Evolutionary conservation across 1,140 invertebrate genomes (phyloP).

Genomic region (Drosophila funebris): DNA sequence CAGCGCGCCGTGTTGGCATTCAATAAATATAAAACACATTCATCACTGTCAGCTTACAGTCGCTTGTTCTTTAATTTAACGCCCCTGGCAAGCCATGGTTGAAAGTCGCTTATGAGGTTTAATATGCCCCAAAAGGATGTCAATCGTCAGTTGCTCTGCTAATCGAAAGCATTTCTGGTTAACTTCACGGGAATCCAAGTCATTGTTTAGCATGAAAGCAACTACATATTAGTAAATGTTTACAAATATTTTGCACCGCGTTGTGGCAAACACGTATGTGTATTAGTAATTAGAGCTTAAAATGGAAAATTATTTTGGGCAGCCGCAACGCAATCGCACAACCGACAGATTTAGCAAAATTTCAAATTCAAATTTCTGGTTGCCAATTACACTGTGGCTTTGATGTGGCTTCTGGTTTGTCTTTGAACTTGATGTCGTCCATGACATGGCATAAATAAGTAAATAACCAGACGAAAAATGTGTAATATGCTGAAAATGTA

Average conservation of each 20-base stretch:
- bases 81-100: not conserved
- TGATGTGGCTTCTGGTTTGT: constrained; percentile 60
- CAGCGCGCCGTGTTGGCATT: constrained; percentile 40
- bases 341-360: constrained; percentile 22
- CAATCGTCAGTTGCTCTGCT: not conserved
- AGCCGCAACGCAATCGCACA: constrained; percentile 13
- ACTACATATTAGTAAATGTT: too few relatives aligned
- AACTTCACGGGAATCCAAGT: not conserved
- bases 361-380: constrained; percentile 60
- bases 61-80: constrained; percentile 56
- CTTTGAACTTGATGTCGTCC: constrained; percentile 56
- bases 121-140: constrained; percentile 26
- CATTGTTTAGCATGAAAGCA: not conserved
- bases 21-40: constrained; percentile 73
- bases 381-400: constrained; percentile 64
- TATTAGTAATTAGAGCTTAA: not conserved
- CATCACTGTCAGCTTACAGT: constrained; percentile 68
- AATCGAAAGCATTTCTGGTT: not conserved
- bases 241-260: too few relatives aligned
- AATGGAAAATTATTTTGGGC: constrained; percentile 27
- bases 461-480: constrained; percentile 54
- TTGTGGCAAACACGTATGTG: too few relatives aligned
- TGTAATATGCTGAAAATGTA: constrained; percentile 38
- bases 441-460: constrained; percentile 35
- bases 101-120: not conserved